Evolutionary conservation across 2,888 invertebrate species (phyloP), one percentile per base, ranked within the genome.

Genomic region (Pomacea canaliculata): DNA sequence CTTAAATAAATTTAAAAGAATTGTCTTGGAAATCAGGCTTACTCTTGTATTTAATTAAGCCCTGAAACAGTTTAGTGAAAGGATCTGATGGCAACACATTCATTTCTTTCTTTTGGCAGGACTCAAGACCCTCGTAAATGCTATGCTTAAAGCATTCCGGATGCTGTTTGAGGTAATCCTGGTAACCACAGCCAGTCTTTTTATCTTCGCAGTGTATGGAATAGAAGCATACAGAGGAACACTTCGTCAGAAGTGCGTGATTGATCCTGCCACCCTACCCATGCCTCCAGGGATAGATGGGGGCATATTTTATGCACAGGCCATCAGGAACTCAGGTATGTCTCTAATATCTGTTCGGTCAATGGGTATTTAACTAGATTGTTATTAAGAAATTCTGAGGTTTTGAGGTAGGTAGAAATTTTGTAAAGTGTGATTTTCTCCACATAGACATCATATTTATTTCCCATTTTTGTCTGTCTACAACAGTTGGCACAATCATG

Each of bases 141-240:
- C 98, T 82, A 93, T 98, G 89, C 93, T 98, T 85, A 96, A 97
- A 92, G 97, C 91, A 78, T 96, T 98, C 93, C 96, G 96, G 89
- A 97, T 98, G 92, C 93, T 98, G 90, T 95, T 97, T 65, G 98
- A 98, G 92, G 98, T 98, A 91, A 97, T 98, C 96, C 96, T 97
- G 71, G 93, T 98, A 85, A 98, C 97, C 80, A 95, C 97, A 90
- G 98, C 98, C 93, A 97, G 97, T 90, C 93, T 98, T 89, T 97
- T 97, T 97, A 97, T 98, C 59, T 97, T 97, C 92, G 97, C 98
- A 70, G 93, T 98, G 82, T 97, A 97, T 91, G 97, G 97, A 56
- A 93, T 97, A 80, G 97, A 98, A 92, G 96, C 98, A 82, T 98
- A 97, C 92, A 96, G 96, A 95, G 98, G 97, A 67, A 96, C 96